phyloP scores from a whole-genome alignment of 1,140 invertebrate genomes.

The Nymphalis io region DNA sequence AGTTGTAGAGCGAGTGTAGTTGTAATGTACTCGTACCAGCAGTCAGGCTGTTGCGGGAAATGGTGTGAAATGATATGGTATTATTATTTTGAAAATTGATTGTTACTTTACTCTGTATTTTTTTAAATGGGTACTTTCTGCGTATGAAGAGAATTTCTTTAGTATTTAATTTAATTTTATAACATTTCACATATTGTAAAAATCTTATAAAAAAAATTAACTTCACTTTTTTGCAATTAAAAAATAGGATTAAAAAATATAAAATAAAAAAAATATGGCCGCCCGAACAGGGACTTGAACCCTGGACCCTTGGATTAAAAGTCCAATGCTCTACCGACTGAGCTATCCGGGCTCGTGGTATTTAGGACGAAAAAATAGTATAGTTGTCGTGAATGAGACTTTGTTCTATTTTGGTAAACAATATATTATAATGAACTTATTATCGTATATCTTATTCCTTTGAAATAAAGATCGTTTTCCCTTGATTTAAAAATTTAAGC shows the following conservation, averaged over 20 bases:
- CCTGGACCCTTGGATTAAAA: no score
- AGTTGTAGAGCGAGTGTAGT: slow-evolving; percentile 7
- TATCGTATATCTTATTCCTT: not conserved
- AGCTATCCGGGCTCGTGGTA: slow-evolving; percentile 55
- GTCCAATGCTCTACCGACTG: slow-evolving; percentile 22
- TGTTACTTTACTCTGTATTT: not conserved
- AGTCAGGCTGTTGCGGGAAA: slow-evolving; percentile 28
- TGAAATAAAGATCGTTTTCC: not conserved
- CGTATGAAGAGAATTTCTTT: no score
- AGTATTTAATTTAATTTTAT: no score
- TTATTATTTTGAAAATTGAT: slow-evolving; percentile 29
- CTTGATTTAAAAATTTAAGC: not conserved
- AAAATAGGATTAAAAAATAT: no score
- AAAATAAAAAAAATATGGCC: slow-evolving; percentile 11
- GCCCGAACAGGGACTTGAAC: no score
- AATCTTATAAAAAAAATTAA: no score
- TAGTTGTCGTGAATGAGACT: not conserved
- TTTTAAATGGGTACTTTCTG: slow-evolving; percentile 47
- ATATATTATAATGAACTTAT: not conserved
- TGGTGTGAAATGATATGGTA: slow-evolving; percentile 31
- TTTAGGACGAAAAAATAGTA: slow-evolving; percentile 35
- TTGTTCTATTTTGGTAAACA: not conserved
- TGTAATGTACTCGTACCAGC: slow-evolving; percentile 16
- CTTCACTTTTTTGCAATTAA: no score
- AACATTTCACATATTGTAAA: no score